Evolutionary conservation across 23 tunicate genomes (phyloP).

Genomic region (Trididemnum clinides): DNA sequence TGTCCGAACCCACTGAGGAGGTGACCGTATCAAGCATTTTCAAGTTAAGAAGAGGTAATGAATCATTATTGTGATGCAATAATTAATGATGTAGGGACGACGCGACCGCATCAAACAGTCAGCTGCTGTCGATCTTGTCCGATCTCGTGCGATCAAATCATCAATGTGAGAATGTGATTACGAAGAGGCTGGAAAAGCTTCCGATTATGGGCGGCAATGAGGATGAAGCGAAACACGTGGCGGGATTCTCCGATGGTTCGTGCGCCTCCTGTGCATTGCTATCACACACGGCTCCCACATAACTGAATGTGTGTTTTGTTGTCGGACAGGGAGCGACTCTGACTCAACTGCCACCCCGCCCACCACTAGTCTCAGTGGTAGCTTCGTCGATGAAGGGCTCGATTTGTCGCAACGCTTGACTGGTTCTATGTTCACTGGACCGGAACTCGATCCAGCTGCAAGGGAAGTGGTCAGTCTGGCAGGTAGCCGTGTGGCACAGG

Average conservation of each 20-base stretch:
- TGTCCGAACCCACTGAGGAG: too few relatives aligned
- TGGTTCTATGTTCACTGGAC: slow-evolving; percentile 87
- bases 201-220: slow-evolving; percentile 28
- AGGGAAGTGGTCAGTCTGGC: slow-evolving; percentile 53
- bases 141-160: slow-evolving; percentile 74
- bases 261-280: too few relatives aligned
- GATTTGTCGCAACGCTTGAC: slow-evolving; percentile 82
- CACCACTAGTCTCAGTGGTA: slow-evolving; percentile 54
- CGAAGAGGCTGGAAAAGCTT: slow-evolving; percentile 45
- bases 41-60: too few relatives aligned
- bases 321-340: background rate
- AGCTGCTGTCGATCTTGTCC: slow-evolving; percentile 59
- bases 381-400: slow-evolving; percentile 87
- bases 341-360: slow-evolving; percentile 24
- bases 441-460: slow-evolving; percentile 81
- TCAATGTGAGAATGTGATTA: slow-evolving; percentile 72
- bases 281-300: too few relatives aligned
- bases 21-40: too few relatives aligned
- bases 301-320: too few relatives aligned
- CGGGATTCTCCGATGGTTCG: too few relatives aligned
- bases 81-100: slow-evolving; percentile 35
- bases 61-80: too few relatives aligned
- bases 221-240: background rate
- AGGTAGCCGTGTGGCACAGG: slow-evolving; percentile 63
- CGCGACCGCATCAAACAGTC: slow-evolving; percentile 57